Conservation (phyloP, 2,888 invertebrate species). For the Caenorhabditis sp. region DNA sequence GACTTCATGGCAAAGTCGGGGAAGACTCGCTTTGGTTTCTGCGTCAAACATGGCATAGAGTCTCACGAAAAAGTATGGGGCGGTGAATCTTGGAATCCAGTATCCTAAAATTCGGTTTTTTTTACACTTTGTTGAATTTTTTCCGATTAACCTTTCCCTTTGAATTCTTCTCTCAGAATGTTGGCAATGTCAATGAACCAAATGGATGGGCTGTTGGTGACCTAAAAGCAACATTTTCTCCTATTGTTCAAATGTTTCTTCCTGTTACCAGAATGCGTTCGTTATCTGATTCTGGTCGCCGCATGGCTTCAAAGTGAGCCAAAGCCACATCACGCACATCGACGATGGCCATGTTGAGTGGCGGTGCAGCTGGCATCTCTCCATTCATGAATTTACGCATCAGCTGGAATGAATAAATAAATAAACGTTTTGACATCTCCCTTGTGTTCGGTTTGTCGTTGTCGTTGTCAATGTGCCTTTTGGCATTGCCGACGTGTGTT, state of each 20-base stretch:
- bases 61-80: constrained; percentile 84
- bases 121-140: neutral
- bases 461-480: too few species aligned
- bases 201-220: constrained; percentile 78
- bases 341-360: constrained; percentile 84
- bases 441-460: constrained; percentile 2
- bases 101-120: constrained; percentile 79
- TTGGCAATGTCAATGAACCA: constrained; percentile 85
- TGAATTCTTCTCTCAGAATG: constrained; percentile 85
- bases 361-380: constrained; percentile 82
- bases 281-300: constrained; percentile 84
- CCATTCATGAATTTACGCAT: constrained; percentile 78
- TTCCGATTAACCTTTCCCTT: constrained; percentile 84
- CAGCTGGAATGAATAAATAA: constrained; percentile 69
- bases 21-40: constrained; percentile 84
- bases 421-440: constrained; percentile 15
- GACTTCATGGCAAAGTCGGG: constrained; percentile 76
- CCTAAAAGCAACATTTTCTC: constrained; percentile 40
- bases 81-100: constrained; percentile 84
- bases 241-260: neutral
- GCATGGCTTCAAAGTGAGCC: constrained; percentile 85
- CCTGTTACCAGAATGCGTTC: constrained; percentile 83
- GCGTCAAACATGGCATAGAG: constrained; percentile 84
- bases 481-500: constrained; percentile 28
- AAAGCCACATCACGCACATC: constrained; percentile 86